These are phyloP conservation scores for Otis tarda DNA, from an alignment of 2,113 vertebrate genomes.

Conservation along the genomic window DNA sequence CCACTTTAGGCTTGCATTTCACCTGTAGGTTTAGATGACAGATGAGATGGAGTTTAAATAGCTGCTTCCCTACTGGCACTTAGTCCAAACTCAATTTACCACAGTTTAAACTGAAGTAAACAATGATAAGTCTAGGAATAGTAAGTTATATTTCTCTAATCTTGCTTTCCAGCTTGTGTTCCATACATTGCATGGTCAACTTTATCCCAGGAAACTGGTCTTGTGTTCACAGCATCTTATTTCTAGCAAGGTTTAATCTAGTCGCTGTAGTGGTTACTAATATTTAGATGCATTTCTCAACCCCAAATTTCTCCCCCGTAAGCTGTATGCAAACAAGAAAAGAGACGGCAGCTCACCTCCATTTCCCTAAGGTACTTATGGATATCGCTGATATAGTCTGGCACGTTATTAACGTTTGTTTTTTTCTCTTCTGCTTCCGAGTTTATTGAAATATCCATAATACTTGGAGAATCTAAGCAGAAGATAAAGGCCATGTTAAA, in stretches of 20 bases:
- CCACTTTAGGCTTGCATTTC: conserved; percentile 89
- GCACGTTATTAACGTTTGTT: conserved; percentile 78
- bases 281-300: neutral
- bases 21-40: conserved; percentile 72
- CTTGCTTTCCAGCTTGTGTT: neutral
- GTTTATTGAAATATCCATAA: conserved; percentile 89
- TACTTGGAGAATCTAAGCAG: conserved; percentile 86
- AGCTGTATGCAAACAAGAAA: neutral
- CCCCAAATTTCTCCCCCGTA: too few relatives aligned
- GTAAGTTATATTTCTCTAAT: neutral
- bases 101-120: neutral
- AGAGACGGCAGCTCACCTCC: conserved; percentile 82
- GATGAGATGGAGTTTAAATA: neutral
- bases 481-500: neutral
- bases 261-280: neutral
- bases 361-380: conserved; percentile 89
- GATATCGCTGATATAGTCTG: conserved; percentile 90
- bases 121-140: neutral
- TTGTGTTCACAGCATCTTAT: neutral
- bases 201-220: neutral
- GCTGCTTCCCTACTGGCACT: too few relatives aligned
- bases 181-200: neutral
- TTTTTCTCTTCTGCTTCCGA: conserved; percentile 83
- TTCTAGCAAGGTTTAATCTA: neutral
- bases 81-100: neutral